Base-by-base conservation (phyloP, 2,888 invertebrate species). In the Cistogaster globosa region DNA sequence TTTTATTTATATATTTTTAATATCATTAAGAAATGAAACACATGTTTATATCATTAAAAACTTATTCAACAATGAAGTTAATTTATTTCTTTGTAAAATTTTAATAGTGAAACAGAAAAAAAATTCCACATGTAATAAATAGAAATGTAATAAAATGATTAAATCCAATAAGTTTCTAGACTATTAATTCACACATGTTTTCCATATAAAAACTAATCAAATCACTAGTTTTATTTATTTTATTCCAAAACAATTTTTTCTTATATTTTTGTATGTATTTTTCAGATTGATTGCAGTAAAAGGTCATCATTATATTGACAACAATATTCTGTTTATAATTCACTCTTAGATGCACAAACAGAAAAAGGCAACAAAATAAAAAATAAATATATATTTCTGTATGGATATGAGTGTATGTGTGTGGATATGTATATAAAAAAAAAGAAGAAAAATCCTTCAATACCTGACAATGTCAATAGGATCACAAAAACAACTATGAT, bases 401-500 rank as follows among this genome's bases (percentile, higher is more conserved):
- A 48, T 16, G n/a, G 1, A 42, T 42, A 7, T 42, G 42, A 2
- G 42, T 42, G 42, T 42, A 12, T 12, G 42, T 42, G 42, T 42
- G 12, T 32, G 2, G 16, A 51, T 5, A 51, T 9, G 18, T 16
- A 51, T 9, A 53, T 18, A 20, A 53, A 53, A 26, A 62, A 53
- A 53, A 18, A 42, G 60, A 62, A 58, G 36, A 12, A 55, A 48
- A 63, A 84, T 68, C 72, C 63, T 84, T 81, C 72, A 84, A 84
- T 81, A 82, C 60, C 69, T 82, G 75, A 62, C 85, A 85, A 82
- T 85, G 85, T 79, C 85, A 78, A 75, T 62, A 74, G 79, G 69
- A 75, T 74, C 63, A 82, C 57, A 75, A 71, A 42, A 48, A 55
- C 16, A 62, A 18, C 36, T 0, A 79, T 57, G 48, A 38, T 76